Evolutionary conservation across 1,140 invertebrate species (phyloP).

Genomic region (Oryctes rhinoceros): DNA sequence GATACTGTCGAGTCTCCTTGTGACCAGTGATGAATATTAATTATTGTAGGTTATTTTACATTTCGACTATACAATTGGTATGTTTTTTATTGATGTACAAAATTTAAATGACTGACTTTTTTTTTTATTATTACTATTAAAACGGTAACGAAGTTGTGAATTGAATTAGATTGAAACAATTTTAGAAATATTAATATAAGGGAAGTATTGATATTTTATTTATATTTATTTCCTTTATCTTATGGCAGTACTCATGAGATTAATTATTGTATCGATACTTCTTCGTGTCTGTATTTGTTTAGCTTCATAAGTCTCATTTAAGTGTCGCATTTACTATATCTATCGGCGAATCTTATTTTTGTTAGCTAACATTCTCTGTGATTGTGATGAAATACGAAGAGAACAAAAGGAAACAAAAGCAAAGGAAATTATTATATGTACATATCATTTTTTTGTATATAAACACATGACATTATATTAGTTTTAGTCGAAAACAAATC

Average conservation of each 20-base stretch:
- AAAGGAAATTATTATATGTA: neutral
- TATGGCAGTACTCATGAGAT: no score
- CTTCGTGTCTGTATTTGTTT: no score
- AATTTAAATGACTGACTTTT: neutral
- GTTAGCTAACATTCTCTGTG: neutral
- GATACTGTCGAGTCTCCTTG: neutral
- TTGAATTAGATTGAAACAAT: neutral
- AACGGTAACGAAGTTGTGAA: neutral
- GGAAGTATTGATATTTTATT: neutral
- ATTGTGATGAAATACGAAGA: neutral
- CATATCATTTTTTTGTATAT: neutral
- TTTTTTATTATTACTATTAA: neutral
- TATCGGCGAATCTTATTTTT: no score
- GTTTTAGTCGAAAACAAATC: neutral
- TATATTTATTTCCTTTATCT: no score
- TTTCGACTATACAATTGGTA: neutral
- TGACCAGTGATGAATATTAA: neutral
- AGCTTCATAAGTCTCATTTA: no score
- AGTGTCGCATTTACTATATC: no score
- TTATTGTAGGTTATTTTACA: neutral
- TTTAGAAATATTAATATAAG: neutral
- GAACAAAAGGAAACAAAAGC: neutral
- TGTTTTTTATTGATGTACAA: neutral
- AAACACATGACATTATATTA: neutral
- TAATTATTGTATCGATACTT: no score